phyloP scores from a whole-genome alignment of 2,797 vertebrate genomes.

The Danio tinwini region DNA sequence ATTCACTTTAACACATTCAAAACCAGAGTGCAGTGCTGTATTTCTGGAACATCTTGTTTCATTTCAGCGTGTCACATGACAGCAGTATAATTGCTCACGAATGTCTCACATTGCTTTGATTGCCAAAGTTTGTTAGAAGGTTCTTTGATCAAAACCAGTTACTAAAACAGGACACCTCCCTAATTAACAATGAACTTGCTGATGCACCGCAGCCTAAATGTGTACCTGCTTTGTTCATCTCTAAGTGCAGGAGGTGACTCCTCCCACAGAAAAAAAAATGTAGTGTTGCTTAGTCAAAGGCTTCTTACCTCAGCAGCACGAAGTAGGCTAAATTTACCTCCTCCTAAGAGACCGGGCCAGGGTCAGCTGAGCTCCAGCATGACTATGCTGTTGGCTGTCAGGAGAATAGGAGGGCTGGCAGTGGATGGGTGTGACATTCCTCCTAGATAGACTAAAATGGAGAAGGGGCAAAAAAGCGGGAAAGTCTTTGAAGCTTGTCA shows the following conservation, averaged over 20 bases:
- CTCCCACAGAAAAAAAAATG: conserved; percentile 14
- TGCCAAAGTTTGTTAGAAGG: conserved; percentile 35
- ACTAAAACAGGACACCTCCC: conserved; percentile 24
- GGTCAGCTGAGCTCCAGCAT: conserved; percentile 60
- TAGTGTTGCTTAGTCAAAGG: conserved; percentile 46
- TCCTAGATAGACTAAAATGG: conserved; percentile 30
- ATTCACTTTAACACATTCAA: too few relatives aligned
- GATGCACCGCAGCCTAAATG: conserved; percentile 27
- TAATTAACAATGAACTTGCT: conserved; percentile 8
- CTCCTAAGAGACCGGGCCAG: conserved; percentile 38
- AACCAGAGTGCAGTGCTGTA: not conserved
- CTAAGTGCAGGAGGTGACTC: conserved; percentile 14
- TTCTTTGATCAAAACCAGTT: conserved; percentile 30
- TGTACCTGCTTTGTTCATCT: conserved; percentile 7
- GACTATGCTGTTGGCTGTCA: conserved; percentile 51
- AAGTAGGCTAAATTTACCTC: conserved; percentile 51
- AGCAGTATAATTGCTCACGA: not conserved
- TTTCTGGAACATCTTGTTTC: not conserved
- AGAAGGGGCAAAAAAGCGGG: conserved; percentile 3
- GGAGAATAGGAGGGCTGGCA: conserved; percentile 6
- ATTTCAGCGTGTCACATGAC: not conserved
- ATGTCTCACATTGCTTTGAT: conserved; percentile 28
- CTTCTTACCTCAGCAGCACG: conserved; percentile 48
- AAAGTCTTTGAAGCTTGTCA: conserved; percentile 23
- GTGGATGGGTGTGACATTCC: conserved; percentile 30